Evolutionary conservation across 2,797 vertebrate species (phyloP).

Genomic region (Pseudochirops corinnae): DNA sequence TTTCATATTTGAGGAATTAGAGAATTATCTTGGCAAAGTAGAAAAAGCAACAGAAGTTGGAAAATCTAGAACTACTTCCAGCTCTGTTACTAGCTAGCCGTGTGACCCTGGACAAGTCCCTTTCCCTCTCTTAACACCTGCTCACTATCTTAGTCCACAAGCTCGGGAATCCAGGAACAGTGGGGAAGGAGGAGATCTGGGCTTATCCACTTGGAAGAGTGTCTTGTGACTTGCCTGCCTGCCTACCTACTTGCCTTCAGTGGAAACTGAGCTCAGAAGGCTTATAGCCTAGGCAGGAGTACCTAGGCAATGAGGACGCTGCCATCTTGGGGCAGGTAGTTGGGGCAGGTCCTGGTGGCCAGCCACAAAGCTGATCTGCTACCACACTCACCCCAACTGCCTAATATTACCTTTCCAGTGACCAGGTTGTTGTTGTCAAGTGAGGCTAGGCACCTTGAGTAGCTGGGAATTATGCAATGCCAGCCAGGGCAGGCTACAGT

Average conservation of each 20-base stretch:
- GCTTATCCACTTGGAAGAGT: background rate
- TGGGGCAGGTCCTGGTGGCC: slow-evolving; percentile 32
- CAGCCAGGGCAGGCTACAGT: slow-evolving; percentile 49
- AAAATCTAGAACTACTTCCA: background rate
- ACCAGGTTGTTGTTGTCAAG: slow-evolving; percentile 61
- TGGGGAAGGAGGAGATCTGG: background rate
- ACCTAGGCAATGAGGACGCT: background rate
- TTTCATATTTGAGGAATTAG: background rate
- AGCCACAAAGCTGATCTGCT: slow-evolving; percentile 4
- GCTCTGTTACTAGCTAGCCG: background rate
- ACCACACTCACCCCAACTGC: slow-evolving; percentile 7
- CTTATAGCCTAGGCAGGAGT: background rate
- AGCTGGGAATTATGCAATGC: slow-evolving; percentile 62
- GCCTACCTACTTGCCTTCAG: background rate
- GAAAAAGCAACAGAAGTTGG: background rate
- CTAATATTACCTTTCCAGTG: slow-evolving; percentile 36
- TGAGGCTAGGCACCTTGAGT: slow-evolving; percentile 54
- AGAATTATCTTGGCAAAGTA: background rate
- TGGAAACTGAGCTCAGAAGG: background rate
- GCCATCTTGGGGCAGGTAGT: background rate
- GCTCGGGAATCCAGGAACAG: background rate
- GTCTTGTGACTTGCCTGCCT: background rate
- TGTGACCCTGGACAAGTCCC: background rate
- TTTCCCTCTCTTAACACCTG: slow-evolving; percentile 4
- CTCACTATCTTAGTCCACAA: slow-evolving; percentile 17